A percentile compares a stretch with the other conserved stretches of the same genome.
Conservation (phyloP, 2,797 vertebrate genomes). For the Dicrostonyx torquatus region DNA sequence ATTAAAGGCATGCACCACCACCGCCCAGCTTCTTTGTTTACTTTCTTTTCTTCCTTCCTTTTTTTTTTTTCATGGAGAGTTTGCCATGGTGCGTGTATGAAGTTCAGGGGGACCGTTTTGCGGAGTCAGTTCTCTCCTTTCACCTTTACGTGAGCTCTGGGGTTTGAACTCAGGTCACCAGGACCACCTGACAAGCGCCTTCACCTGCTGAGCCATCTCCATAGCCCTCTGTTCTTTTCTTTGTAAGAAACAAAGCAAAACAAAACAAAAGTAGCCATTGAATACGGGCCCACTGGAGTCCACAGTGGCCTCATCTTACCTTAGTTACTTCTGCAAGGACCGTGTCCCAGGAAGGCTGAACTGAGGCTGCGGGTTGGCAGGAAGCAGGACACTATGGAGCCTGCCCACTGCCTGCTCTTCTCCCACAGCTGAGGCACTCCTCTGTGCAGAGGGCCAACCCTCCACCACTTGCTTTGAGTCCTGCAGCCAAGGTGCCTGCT, state of each 20-base stretch:
- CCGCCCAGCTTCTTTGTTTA: too few relatives aligned
- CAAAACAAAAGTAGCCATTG: not conserved
- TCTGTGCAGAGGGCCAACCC: too few relatives aligned
- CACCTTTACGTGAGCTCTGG: not conserved
- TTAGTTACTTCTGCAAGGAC: not conserved
- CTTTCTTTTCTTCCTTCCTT: not conserved
- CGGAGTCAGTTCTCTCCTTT: not conserved
- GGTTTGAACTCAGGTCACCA: not conserved
- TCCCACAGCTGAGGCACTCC: not conserved
- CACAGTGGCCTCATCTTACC: not conserved
- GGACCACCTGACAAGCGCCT: not conserved
- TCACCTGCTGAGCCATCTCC: not conserved
- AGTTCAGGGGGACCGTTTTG: not conserved
- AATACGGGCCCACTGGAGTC: not conserved
- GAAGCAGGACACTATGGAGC: not conserved
- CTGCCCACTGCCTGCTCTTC: not conserved
- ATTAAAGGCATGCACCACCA: too few relatives aligned
- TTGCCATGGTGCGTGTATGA: not conserved
- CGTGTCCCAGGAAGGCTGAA: not conserved
- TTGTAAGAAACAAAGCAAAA: not conserved
- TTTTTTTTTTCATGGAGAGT: not conserved
- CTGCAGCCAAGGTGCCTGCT: not conserved
- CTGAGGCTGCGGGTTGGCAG: not conserved
- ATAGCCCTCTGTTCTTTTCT: not conserved
- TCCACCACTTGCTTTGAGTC: too few relatives aligned